phyloP scores from a whole-genome alignment of 2,888 invertebrate genomes.

The Aporophyla nigra region DNA sequence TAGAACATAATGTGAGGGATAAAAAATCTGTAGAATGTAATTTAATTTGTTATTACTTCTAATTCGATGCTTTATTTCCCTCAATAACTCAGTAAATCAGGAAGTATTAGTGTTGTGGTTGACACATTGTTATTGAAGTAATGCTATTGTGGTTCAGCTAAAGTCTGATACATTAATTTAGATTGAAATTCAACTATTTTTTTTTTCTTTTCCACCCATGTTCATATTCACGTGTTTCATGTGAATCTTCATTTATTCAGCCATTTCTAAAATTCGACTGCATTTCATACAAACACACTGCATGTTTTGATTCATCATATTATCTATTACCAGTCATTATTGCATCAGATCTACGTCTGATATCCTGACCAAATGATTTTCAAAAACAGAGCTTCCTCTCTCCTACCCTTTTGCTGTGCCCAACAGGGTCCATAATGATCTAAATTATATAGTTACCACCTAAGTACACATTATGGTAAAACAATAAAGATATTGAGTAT shows the following conservation, averaged over 20 bases:
- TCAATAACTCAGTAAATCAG: neutral
- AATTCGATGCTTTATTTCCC: neutral
- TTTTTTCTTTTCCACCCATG: neutral
- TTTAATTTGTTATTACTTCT: neutral
- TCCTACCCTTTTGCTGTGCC: too few species aligned
- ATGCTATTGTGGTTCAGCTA: neutral
- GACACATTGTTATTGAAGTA: neutral
- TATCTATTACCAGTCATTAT: conserved; percentile 1
- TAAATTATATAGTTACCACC: too few species aligned
- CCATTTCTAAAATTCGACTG: neutral
- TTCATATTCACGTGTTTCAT: too few species aligned
- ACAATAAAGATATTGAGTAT: too few species aligned
- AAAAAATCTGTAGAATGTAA: neutral
- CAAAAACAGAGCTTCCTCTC: too few species aligned
- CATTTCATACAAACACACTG: neutral
- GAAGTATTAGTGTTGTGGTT: neutral
- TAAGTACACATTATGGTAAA: too few species aligned
- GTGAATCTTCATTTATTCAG: too few species aligned
- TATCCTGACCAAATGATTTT: too few species aligned
- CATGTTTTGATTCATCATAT: conserved; percentile 8
- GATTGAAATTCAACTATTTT: neutral
- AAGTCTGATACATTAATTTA: neutral
- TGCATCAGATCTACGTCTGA: conserved; percentile 17
- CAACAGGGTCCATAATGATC: too few species aligned
- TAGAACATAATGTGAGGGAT: neutral